Base-by-base conservation (phyloP, 1,140 invertebrate species). In the Drosophila repleta region DNA sequence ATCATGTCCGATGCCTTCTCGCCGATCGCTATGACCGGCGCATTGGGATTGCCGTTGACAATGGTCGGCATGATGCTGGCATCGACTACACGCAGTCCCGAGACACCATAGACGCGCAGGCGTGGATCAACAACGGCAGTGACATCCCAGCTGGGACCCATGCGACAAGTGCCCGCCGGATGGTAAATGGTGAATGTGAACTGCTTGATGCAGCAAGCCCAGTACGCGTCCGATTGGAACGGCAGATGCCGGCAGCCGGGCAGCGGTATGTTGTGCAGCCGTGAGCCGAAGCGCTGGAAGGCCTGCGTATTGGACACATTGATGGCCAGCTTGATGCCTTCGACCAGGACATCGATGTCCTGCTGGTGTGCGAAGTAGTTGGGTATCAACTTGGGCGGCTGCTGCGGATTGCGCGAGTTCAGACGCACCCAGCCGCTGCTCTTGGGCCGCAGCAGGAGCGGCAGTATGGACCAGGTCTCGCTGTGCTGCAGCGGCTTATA, bases 121-220 rank as follows among this genome's bases (percentile, higher is more conserved):
- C 96, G 92, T 0, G 95, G 94, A 92, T 98, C 96, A 0, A 98
- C 96, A 0, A 98, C 97, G 0, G 97, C 96, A 0, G 93, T 94
- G 0, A 93, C 93, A 89, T 97, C 96, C 39, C 92, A 92, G 43
- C 92, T 93, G 0, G 96, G 95, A 3, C 97, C 97, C 97, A 97
- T 98, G 91, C 96, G 97, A 74, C 95, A 96, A 0, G 97, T 98
- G 0, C 96, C 95, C 0, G 95, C 94, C 0, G 96, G 96, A 93
- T 97, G 96, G 81, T 97, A 97, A 43, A 97, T 96, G 0, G 96
- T 97, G 70, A 96, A 96, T 0, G 96, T 97, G 68, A 96, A 96
- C 76, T 97, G 96, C 51, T 90, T 90, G 15, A 91, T 80, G 53
- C 95, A 94, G 76, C 97, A 98, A 77, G 96, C 96, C 96, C 97